Base-by-base conservation (phyloP, 2,113 vertebrate species). In the Myrmecobius fasciatus region DNA sequence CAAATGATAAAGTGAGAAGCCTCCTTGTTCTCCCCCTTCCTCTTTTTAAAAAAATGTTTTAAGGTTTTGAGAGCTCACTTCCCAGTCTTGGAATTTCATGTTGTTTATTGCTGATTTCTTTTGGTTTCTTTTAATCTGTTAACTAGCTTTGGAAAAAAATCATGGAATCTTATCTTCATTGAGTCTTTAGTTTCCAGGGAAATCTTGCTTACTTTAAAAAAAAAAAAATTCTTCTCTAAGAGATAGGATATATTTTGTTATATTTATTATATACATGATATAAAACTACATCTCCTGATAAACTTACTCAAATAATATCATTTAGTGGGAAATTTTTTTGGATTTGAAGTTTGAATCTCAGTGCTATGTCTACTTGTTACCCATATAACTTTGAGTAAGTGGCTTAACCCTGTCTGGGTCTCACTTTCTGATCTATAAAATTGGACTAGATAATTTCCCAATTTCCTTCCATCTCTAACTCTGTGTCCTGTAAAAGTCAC, bases 241-340 rank as follows among this genome's bases (percentile, higher is more conserved):
- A 94, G 25, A 8, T 60, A 91, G n/a, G 94, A 89, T 91, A 51
- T 53, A 91, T 96, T 94, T 91, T 46, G 49, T 90, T 94, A 46
- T 48, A 52, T 88, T 52, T 8, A 93, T 83, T n/a, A 83, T 83
- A 83, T 83, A 43, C 9, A 51, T 51, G 49, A 51, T 51, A 11
- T 51, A 83, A 83, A 83, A 83, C 6, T 8, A 7, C 17, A 22
- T 43, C 20, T 20, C 67, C n/a, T 83, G 67, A 43, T 26, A 75
- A 75, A n/a, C 17, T 20, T 75, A n/a, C 12, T n/a, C 60, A 14
- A 60, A 36, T 12, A 75, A 36, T 75, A 6, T 75, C 31, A 75
- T 75, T 75, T n/a, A 75, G 14, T 75, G 20, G 31, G 51, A 75
- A 75, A 75, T 20, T 3, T 75, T 75, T n/a, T 8, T 20, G 67